These are phyloP conservation scores for Halictus quadricinctus DNA, from an alignment of 2,888 invertebrate genomes.

Conservation along the genomic window DNA sequence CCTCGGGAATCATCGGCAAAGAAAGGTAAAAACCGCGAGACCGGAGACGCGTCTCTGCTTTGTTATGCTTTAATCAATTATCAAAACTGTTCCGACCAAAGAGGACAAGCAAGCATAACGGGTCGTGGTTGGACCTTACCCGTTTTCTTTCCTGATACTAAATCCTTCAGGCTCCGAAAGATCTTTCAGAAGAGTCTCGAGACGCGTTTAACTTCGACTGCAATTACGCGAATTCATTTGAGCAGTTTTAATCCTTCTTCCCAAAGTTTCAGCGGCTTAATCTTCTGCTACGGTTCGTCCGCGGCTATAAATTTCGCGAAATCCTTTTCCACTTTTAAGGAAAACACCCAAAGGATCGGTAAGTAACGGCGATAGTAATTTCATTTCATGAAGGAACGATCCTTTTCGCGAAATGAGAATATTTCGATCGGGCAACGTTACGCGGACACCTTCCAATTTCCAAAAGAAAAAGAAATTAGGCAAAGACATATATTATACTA, in stretches of 20 bases:
- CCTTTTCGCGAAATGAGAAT: neutral
- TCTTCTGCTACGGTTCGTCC: constrained; percentile 56
- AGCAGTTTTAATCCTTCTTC: constrained; percentile 71
- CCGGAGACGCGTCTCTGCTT: constrained; percentile 21
- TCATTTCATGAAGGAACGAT: neutral
- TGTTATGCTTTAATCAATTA: constrained; percentile 18
- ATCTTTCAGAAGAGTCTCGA: constrained; percentile 6
- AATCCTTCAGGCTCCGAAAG: constrained; percentile 42
- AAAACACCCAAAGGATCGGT: neutral
- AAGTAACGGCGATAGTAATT: neutral
- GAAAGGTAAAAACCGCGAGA: constrained; percentile 51
- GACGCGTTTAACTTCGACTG: constrained; percentile 59
- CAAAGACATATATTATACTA: no score
- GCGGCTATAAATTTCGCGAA: constrained; percentile 48
- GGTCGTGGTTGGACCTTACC: neutral
- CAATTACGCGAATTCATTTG: constrained; percentile 75
- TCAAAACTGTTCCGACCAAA: neutral
- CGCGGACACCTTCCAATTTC: no score
- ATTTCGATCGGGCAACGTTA: no score
- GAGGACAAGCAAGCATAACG: neutral
- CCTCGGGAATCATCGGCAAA: constrained; percentile 45
- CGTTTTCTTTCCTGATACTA: constrained; percentile 26
- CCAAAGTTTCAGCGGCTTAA: constrained; percentile 68
- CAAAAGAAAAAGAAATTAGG: no score
- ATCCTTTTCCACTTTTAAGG: constrained; percentile 52